These are phyloP conservation scores for Eurois occulta DNA, from an alignment of 2,888 invertebrate species.

Conservation along the genomic window DNA sequence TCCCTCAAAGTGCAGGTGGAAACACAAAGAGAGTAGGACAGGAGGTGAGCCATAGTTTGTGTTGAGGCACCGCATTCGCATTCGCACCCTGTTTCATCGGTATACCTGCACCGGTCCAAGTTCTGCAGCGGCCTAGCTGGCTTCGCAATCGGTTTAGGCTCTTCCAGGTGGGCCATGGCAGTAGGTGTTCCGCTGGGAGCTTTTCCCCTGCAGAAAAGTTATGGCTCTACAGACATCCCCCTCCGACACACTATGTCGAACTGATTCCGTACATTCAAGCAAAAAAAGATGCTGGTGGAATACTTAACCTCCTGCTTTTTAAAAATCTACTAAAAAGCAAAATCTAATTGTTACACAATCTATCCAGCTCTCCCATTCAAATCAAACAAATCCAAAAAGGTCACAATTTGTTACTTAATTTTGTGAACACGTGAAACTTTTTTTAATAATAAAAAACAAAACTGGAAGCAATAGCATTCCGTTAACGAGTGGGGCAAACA, in stretches of 20 bases:
- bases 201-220: not conserved
- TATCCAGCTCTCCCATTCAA: not conserved
- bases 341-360: not conserved
- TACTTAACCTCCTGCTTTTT: too few relatives aligned
- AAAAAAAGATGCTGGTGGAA: too few relatives aligned
- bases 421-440: constrained; percentile 21
- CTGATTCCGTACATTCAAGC: not conserved
- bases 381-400: constrained; percentile 31
- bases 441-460: constrained; percentile 28
- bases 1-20: too few relatives aligned
- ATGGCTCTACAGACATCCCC: not conserved
- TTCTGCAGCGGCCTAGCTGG: not conserved
- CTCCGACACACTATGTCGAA: not conserved
- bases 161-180: too few relatives aligned
- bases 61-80: too few relatives aligned
- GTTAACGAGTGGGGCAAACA: constrained; percentile 63
- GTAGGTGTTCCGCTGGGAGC: not conserved
- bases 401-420: constrained; percentile 40
- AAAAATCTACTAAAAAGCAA: too few relatives aligned
- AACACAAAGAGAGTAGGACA: too few relatives aligned
- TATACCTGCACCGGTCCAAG: too few relatives aligned
- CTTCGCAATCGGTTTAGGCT: too few relatives aligned
- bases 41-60: too few relatives aligned
- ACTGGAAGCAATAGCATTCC: constrained; percentile 45
- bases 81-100: too few relatives aligned